Evolutionary conservation across 2,888 invertebrate species (phyloP), one percentile per base, ranked within the genome.

Genomic region (Andrena flavipes): DNA sequence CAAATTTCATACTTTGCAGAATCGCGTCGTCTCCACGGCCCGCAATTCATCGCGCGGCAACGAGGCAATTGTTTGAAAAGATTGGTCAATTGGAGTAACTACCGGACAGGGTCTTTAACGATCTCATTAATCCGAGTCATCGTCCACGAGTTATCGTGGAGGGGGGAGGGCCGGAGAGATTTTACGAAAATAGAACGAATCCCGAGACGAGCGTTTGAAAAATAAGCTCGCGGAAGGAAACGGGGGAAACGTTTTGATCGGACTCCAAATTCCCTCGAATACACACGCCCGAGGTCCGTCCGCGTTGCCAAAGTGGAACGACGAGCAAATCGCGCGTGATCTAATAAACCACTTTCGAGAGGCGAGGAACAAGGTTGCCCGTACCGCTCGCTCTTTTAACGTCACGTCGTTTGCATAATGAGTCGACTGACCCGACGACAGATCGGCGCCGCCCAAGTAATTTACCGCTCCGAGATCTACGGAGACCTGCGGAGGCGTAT

Each of bases 271-370:
- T 75, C 78, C n/a, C 48, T 63, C 64, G 62, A 65, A 76, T 35
- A 60, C 33, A 59, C 5, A 16, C 48, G 49, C 68, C 20, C 35
- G 54, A 74, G 67, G 49, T 73, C 54, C 56, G 64, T 49, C 42
- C 68, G 48, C 65, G 29, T 26, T 33, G 64, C 20, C 76, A 73
- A 86, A 86, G 82, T 86, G 59, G 84, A 63, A 76, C 81, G 49
- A 69, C 77, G 56, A 70, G 72, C 63, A 65, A 78, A 80, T 63
- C 64, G 62, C 64, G 77, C 73, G 82, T 84, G 84, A 86, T 86
- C 86, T 86, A 84, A 80, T 86, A 80, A 86, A 84, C 84, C 84
- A 86, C 82, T 86, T 86, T 86, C 86, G 73, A 51, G 51, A 51
- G 68, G 74, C 59, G 33, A 60, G 60, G 13, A 81, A 60, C 80